Percentiles rank a stretch among this genome's conserved stretches.
Evolutionary conservation across 2,888 invertebrate species (phyloP).

Genomic region (Volucella inflata): DNA sequence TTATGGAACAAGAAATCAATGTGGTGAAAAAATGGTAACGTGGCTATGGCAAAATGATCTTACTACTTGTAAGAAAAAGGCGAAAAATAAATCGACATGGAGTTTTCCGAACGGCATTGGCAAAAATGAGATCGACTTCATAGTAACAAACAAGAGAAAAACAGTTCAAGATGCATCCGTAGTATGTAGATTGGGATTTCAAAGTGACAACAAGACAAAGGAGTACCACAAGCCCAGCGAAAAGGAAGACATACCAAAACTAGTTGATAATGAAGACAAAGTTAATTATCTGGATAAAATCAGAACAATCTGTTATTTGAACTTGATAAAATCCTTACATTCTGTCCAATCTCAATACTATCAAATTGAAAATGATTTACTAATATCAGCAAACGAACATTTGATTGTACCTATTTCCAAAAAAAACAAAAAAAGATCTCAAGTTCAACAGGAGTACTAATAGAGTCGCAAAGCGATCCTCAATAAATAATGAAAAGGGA

Average conservation of each 20-base stretch:
- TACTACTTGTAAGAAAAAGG: background rate
- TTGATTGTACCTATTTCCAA: too few relatives aligned
- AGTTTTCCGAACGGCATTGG: too few relatives aligned
- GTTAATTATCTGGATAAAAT: background rate
- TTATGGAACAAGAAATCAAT: slow-evolving; percentile 18
- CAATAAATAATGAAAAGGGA: too few relatives aligned
- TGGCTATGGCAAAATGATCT: slow-evolving; percentile 22
- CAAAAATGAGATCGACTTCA: too few relatives aligned
- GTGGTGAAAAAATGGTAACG: slow-evolving; percentile 17
- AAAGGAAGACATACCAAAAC: background rate
- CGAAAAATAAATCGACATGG: too few relatives aligned
- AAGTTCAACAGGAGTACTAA: too few relatives aligned
- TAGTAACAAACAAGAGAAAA: slow-evolving; percentile 31
- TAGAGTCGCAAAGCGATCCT: too few relatives aligned
- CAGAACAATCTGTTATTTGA: background rate
- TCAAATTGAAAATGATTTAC: slow-evolving; percentile 12
- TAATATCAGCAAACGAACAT: slow-evolving; percentile 1
- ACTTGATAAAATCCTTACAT: background rate
- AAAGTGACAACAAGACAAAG: slow-evolving; percentile 24
- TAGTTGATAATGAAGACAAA: slow-evolving; percentile 32
- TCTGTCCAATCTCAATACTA: slow-evolving; percentile 16
- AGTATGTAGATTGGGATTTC: slow-evolving; percentile 6
- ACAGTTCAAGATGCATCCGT: slow-evolving; percentile 26
- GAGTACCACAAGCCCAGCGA: background rate
- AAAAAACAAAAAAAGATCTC: too few relatives aligned